phyloP scores from a whole-genome alignment of 2,888 invertebrate genomes.

The Acrocyrtus sp. region DNA sequence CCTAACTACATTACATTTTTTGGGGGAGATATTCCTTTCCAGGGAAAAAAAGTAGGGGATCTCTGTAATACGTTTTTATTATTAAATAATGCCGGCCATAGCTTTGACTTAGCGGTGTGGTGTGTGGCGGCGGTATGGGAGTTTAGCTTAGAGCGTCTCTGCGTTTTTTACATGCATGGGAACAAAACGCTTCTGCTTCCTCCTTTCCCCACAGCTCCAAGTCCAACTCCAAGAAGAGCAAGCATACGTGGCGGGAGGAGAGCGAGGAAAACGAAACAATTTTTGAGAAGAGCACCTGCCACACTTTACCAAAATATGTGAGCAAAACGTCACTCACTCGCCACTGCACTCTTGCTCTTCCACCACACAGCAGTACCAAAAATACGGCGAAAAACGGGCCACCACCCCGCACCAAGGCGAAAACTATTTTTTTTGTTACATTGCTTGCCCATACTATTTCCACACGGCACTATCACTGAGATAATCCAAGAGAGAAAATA shows the following conservation, averaged over 20 bases:
- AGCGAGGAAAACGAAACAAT: conserved; percentile 19
- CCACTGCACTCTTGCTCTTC: too few species aligned
- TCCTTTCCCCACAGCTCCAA: background rate
- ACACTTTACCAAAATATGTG: conserved; percentile 32
- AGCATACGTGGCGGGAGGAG: background rate
- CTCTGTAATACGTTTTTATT: background rate
- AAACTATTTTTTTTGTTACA: too few species aligned
- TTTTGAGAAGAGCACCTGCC: conserved; percentile 28
- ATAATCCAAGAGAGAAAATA: background rate
- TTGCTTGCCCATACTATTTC: too few species aligned
- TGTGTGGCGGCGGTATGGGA: background rate
- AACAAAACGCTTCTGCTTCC: background rate
- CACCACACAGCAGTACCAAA: too few species aligned
- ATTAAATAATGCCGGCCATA: background rate
- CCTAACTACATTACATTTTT: background rate
- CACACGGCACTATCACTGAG: background rate
- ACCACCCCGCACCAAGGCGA: too few species aligned
- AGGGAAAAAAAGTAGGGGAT: too few species aligned
- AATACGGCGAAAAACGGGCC: too few species aligned
- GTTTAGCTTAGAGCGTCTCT: background rate
- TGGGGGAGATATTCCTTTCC: background rate
- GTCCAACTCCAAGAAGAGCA: background rate
- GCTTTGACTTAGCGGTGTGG: background rate
- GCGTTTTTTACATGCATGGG: too few species aligned
- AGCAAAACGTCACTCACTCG: conserved; percentile 9